Conservation (phyloP, 1,140 invertebrate species). For the Cydia splendana region DNA sequence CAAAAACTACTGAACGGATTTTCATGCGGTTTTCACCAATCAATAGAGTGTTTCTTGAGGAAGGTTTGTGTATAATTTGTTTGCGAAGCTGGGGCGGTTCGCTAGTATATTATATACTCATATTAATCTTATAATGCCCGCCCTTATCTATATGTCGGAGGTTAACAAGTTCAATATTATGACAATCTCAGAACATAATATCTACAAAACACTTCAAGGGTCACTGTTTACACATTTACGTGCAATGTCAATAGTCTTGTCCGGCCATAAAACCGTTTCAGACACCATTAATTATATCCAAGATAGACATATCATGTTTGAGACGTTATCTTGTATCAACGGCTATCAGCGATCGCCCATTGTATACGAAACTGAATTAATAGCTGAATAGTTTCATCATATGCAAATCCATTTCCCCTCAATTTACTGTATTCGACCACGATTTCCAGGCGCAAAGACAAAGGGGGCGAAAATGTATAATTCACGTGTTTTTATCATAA, state of each 20-base stretch:
- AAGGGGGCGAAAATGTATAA: slow-evolving; percentile 17
- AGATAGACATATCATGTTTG: slow-evolving; percentile 14
- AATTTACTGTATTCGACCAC: not conserved
- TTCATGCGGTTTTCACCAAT: too few species aligned
- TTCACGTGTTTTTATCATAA: slow-evolving; percentile 3
- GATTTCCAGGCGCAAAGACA: slow-evolving; percentile 12
- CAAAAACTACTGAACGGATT: too few species aligned
- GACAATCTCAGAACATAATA: too few species aligned
- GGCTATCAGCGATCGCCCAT: slow-evolving; percentile 16
- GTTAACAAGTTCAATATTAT: too few species aligned
- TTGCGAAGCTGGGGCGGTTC: too few species aligned
- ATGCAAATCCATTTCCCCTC: slow-evolving; percentile 56
- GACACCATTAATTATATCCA: slow-evolving; percentile 7
- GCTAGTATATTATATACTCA: too few species aligned
- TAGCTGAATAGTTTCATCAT: slow-evolving; percentile 46
- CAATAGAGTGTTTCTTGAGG: too few species aligned
- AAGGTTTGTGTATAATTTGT: too few species aligned
- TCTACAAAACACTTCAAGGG: not conserved
- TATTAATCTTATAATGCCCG: too few species aligned
- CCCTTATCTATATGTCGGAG: too few species aligned
- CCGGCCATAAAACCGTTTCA: slow-evolving; percentile 17
- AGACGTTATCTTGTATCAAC: slow-evolving; percentile 26
- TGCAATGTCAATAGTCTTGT: not conserved
- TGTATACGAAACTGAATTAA: slow-evolving; percentile 46
- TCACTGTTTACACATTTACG: not conserved